Conservation (phyloP, 2,113 vertebrate species). For the Calidris pugnax region DNA sequence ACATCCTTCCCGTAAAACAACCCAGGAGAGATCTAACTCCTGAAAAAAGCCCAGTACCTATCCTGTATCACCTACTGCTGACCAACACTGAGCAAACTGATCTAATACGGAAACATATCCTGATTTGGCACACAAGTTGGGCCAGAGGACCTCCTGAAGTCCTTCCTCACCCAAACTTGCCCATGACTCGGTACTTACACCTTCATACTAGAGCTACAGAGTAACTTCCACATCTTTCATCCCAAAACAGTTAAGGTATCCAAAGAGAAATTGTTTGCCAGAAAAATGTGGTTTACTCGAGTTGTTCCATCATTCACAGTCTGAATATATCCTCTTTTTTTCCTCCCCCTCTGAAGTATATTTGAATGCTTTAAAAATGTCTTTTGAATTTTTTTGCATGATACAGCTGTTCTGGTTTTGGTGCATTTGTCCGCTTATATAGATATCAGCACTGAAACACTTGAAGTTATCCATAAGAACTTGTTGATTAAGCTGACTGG, state of each 20-base stretch:
- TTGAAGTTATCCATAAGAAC: neutral
- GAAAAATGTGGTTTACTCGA: neutral
- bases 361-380: neutral
- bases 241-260: neutral
- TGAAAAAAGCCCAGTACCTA: neutral
- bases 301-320: neutral
- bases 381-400: neutral
- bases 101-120: neutral
- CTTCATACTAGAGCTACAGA: neutral
- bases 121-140: rapidly evolving
- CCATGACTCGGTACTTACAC: neutral
- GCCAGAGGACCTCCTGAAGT: neutral
- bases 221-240: neutral
- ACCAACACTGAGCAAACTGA: neutral
- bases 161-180: neutral
- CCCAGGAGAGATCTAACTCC: neutral
- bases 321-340: neutral
- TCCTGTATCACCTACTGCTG: neutral
- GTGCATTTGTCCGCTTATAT: neutral
- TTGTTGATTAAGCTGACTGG: neutral
- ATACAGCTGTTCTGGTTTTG: neutral
- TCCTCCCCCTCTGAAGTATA: neutral
- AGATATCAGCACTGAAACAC: neutral
- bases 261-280: neutral
- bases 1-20: neutral